These are phyloP conservation scores for Goniozus legneri DNA, from an alignment of 1,140 invertebrate genomes.

Conservation along the genomic window DNA sequence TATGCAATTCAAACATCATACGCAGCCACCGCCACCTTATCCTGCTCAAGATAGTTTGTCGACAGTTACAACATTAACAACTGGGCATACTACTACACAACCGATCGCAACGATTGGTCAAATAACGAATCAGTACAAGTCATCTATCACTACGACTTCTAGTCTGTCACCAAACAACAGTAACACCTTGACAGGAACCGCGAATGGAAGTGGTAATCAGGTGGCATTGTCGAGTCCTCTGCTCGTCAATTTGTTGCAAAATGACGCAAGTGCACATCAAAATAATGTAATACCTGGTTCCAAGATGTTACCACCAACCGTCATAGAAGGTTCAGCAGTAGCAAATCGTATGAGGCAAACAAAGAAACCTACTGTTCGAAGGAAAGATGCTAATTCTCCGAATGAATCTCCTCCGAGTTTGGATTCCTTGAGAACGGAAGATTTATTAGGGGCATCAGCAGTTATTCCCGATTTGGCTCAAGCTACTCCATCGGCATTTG, in stretches of 20 bases:
- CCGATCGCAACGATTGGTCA: conserved; percentile 30
- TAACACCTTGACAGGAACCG: conserved; percentile 25
- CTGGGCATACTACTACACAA: conserved; percentile 36
- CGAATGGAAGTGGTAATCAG: conserved; percentile 49
- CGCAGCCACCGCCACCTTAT: conserved; percentile 51
- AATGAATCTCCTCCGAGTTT: conserved; percentile 43
- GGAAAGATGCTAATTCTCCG: conserved; percentile 43
- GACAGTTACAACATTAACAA: conserved; percentile 28
- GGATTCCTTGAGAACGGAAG: conserved; percentile 44
- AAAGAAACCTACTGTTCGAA: conserved; percentile 47
- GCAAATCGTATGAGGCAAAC: conserved; percentile 50
- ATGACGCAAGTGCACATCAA: conserved; percentile 64
- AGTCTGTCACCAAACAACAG: conserved; percentile 42
- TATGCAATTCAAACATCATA: conserved; percentile 51
- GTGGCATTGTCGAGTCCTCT: conserved; percentile 82
- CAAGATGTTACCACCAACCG: conserved; percentile 55
- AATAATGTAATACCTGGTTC: conserved; percentile 43
- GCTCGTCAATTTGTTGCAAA: conserved; percentile 86
- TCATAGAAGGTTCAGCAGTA: conserved; percentile 46
- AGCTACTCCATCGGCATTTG: conserved; percentile 42
- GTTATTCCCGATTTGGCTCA: conserved; percentile 32
- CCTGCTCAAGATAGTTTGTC: conserved; percentile 43
- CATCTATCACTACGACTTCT: conserved; percentile 36
- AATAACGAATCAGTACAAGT: conserved; percentile 37
- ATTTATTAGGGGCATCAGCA: conserved; percentile 35